Conservation (phyloP, 2,113 vertebrate species). For the Calypte anna region DNA sequence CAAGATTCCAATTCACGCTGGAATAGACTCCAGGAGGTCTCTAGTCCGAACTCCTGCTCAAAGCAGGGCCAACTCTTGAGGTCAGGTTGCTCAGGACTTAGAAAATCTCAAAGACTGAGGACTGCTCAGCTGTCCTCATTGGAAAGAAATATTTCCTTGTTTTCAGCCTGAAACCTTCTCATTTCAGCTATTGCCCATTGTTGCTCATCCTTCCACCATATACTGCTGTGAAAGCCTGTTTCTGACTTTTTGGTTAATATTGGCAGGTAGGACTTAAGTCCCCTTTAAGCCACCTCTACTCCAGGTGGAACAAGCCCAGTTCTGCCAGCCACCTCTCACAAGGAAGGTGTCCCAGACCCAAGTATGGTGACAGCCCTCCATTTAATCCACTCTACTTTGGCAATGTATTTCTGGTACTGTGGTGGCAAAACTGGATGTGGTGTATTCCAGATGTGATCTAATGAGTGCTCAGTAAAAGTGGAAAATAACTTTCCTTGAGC, state of each 20-base stretch:
- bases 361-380: background rate
- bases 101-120: background rate
- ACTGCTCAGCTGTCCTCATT: background rate
- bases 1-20: background rate
- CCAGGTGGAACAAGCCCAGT: background rate
- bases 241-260: background rate
- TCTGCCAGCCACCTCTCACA: background rate
- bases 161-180: background rate
- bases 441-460: background rate
- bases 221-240: background rate
- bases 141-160: background rate
- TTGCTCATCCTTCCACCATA: background rate
- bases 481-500: background rate
- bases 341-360: background rate
- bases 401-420: background rate
- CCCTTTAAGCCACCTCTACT: background rate
- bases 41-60: background rate
- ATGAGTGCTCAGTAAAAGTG: background rate
- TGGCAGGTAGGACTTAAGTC: background rate
- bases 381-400: background rate
- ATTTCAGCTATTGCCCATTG: background rate
- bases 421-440: background rate
- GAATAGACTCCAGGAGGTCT: background rate
- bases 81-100: background rate
- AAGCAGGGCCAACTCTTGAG: background rate